A percentile compares a stretch with the other conserved stretches of the same genome.
phyloP scores from a whole-genome alignment of 30 jellyfish, hydroid and myxozoan genomes.

The Phacellophora camtschatica region DNA sequence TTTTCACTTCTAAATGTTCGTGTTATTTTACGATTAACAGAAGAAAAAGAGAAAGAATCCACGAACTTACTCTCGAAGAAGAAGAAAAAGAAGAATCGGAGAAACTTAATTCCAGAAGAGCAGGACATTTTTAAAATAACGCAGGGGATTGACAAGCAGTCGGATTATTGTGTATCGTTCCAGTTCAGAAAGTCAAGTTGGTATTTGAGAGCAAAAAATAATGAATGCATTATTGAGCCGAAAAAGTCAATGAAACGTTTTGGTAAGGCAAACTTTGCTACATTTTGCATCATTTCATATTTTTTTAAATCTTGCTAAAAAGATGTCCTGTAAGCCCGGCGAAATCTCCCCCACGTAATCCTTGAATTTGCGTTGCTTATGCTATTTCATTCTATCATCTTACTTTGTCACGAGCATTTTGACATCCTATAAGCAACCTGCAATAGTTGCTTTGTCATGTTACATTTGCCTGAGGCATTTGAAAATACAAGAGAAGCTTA shows the following conservation, averaged over 20 bases:
- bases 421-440: no score
- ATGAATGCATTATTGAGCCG: conserved; percentile 35
- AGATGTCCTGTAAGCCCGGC: no score
- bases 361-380: no score
- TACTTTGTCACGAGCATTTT: no score
- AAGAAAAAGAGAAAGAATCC: not conserved
- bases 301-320: no score
- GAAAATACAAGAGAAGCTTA: no score
- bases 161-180: not conserved
- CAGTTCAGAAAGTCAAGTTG: conserved; percentile 21
- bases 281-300: no score
- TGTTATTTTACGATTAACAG: not conserved
- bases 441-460: no score
- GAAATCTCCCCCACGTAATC: no score
- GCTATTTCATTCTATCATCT: no score
- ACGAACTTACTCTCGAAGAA: not conserved
- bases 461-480: no score
- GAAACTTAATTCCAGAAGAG: not conserved
- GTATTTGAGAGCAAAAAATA: conserved; percentile 31
- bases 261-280: not conserved
- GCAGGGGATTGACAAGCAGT: not conserved
- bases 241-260: not conserved
- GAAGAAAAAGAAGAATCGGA: not conserved
- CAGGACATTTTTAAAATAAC: not conserved
- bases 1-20: not conserved